Conservation (phyloP, 2,797 vertebrate species). For the Girardinus metallicus region DNA sequence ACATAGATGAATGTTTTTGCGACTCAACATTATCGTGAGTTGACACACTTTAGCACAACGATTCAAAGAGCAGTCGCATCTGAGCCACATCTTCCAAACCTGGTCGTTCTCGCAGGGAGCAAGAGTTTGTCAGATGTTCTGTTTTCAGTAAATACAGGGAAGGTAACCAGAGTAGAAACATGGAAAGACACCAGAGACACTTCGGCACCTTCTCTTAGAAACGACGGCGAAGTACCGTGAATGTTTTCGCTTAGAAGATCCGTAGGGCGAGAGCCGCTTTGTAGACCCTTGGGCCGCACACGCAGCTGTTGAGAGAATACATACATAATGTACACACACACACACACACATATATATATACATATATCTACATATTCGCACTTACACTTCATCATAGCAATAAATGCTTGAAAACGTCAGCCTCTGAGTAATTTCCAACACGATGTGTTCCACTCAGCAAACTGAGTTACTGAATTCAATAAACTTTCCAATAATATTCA, state of each 20-base stretch:
- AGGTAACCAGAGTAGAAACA: not conserved
- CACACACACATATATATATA: not conserved
- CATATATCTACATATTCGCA: not conserved
- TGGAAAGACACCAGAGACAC: not conserved
- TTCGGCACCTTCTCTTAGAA: not conserved
- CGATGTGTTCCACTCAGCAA: not conserved
- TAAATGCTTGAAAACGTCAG: not conserved
- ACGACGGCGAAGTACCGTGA: not conserved
- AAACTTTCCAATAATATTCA: not conserved
- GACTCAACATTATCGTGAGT: constrained; percentile 19
- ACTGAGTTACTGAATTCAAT: not conserved
- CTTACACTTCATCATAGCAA: too few relatives aligned
- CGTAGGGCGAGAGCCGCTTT: not conserved
- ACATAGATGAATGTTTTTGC: constrained; percentile 37
- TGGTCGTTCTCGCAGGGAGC: constrained; percentile 9
- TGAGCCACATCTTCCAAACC: not conserved
- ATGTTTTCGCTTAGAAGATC: not conserved
- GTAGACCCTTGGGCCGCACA: not conserved
- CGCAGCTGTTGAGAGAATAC: not conserved
- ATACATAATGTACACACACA: not conserved
- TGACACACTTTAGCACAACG: constrained; percentile 32
- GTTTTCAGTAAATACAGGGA: constrained; percentile 41
- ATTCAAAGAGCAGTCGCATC: constrained; percentile 46
- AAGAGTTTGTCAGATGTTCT: constrained; percentile 41
- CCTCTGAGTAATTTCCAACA: not conserved